A percentile compares a stretch with the other conserved stretches of the same genome.
These are phyloP conservation scores for Caenorhabditis macrosperma DNA, from an alignment of 2,888 invertebrate species.

Conservation along the genomic window DNA sequence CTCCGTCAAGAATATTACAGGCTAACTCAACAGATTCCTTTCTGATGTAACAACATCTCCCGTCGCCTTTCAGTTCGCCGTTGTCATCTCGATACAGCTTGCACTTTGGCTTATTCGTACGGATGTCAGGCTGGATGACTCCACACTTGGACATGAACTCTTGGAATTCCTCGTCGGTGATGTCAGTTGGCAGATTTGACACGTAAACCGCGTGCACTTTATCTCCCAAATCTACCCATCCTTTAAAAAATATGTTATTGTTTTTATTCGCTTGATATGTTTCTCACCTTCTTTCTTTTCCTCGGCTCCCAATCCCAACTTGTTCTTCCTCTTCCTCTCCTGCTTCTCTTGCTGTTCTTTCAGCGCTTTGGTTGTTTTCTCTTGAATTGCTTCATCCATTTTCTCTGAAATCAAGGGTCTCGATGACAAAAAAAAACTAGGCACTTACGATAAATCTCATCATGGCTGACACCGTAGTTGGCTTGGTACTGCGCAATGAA, in stretches of 20 bases:
- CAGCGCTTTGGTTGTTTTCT: conserved; percentile 49
- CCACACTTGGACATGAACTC: conserved; percentile 97
- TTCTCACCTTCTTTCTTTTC: conserved; percentile 27
- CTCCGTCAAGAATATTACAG: conserved; percentile 92
- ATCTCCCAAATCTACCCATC: conserved; percentile 94
- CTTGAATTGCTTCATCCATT: conserved; percentile 64
- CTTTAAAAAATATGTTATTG: no score
- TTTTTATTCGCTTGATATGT: no score
- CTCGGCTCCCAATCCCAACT: conserved; percentile 48
- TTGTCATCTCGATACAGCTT: conserved; percentile 93
- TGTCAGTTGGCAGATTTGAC: conserved; percentile 90
- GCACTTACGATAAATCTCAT: conserved; percentile 59
- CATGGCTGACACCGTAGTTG: conserved; percentile 85
- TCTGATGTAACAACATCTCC: conserved; percentile 86
- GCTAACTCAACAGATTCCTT: conserved; percentile 93
- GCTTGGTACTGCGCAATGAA: conserved; percentile 96
- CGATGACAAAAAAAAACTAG: no score
- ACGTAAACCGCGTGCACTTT: conserved; percentile 95
- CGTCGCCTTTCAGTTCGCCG: conserved; percentile 92
- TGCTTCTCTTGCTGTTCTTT: conserved; percentile 64
- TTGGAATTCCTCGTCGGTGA: conserved; percentile 86
- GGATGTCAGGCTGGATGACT: conserved; percentile 90
- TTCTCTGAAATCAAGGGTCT: conserved; percentile 74
- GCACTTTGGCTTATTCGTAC: conserved; percentile 87
- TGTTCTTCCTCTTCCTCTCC: conserved; percentile 69